These are phyloP conservation scores for Phalangium opilio DNA, from an alignment of 2,888 invertebrate genomes.

Conservation along the genomic window DNA sequence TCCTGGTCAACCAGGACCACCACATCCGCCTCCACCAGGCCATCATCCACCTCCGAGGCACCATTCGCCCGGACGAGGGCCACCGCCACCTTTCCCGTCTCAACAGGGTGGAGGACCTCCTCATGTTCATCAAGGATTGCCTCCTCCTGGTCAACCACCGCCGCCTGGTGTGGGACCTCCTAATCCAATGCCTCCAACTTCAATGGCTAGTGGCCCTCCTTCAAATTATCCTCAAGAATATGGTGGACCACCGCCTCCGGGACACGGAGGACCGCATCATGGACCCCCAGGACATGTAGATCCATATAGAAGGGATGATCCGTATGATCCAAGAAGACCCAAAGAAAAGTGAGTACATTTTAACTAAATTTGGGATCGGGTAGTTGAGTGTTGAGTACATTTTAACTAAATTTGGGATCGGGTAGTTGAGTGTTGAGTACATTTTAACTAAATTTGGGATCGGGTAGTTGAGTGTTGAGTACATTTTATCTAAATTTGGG, in stretches of 20 bases:
- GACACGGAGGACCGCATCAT: constrained; percentile 9
- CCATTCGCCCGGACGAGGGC: background rate
- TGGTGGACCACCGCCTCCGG: constrained; percentile 2
- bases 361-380: no score
- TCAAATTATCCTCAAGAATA: background rate
- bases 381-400: no score
- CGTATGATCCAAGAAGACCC: background rate
- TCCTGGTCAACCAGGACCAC: constrained; percentile 7
- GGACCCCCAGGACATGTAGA: background rate
- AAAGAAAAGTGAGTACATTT: constrained; percentile 7
- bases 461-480: no score
- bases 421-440: no score
- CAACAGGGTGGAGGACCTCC: no score
- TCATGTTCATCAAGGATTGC: constrained; percentile 9
- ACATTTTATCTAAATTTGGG: no score
- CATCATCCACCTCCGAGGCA: background rate
- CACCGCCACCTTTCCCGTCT: constrained; percentile 1
- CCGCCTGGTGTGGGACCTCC: constrained; percentile 16
- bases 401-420: no score
- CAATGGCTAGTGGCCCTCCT: constrained; percentile 3
- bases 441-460: no score
- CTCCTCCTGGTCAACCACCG: constrained; percentile 12
- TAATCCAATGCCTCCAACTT: constrained; percentile 1
- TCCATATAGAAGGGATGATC: no score
- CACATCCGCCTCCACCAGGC: constrained; percentile 16